Evolutionary conservation across 2,797 vertebrate genomes (phyloP).

Genomic region (Neostethus bicornis): DNA sequence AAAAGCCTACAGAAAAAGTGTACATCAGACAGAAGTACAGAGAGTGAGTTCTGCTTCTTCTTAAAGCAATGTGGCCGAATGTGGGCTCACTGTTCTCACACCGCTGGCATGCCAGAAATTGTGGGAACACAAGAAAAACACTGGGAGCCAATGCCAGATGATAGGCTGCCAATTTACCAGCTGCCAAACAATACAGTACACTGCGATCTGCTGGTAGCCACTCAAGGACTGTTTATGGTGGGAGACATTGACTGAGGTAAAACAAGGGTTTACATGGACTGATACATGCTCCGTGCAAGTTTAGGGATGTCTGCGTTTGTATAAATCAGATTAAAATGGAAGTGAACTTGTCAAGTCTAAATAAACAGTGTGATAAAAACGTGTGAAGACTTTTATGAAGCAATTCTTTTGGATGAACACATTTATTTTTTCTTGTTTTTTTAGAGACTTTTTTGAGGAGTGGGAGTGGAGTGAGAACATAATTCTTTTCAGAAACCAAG

Average conservation of each 20-base stretch:
- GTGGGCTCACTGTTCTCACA: conserved; percentile 30
- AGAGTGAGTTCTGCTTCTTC: conserved; percentile 54
- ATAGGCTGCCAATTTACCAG: conserved; percentile 46
- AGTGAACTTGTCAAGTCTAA: background rate
- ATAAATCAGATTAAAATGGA: background rate
- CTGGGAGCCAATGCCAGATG: conserved; percentile 41
- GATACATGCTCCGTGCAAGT: too few relatives aligned
- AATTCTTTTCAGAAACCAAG: background rate
- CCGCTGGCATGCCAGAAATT: conserved; percentile 43
- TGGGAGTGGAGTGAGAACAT: background rate
- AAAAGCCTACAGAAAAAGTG: conserved; percentile 48
- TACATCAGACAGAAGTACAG: conserved; percentile 33
- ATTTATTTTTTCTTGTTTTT: background rate
- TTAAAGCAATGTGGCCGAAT: conserved; percentile 39
- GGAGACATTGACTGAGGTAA: conserved; percentile 27
- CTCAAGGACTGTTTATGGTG: conserved; percentile 36
- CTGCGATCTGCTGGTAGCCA: conserved; percentile 36
- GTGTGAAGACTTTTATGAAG: background rate
- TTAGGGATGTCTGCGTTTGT: background rate
- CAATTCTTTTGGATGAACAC: background rate
- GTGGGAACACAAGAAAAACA: conserved; percentile 41
- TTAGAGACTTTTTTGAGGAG: background rate
- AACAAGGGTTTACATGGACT: background rate
- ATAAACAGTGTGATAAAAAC: background rate
- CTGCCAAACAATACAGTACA: conserved; percentile 55